Evolutionary conservation across 37 sponge, comb jelly and placozoan genomes (phyloP), one percentile per base, ranked within the genome.

Genomic region (Chondrilla cf. caribensis): DNA sequence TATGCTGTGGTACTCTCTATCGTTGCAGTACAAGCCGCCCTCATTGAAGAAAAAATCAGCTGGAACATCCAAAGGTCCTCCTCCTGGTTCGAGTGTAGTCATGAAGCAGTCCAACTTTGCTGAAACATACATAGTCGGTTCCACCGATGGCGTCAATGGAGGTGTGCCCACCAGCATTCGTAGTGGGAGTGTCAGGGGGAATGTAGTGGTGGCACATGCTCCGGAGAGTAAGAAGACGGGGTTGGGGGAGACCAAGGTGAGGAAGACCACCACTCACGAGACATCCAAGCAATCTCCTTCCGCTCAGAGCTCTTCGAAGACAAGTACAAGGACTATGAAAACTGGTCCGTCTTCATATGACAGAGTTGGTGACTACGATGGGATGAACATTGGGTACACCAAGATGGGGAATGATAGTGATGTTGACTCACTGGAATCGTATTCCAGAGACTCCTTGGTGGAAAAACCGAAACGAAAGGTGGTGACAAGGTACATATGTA

Each of bases 21-120:
- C n/a, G n/a, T 28, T 62, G 25, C 59, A 86, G 84, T 90, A 90
- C 84, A 90, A 90, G 81, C 90, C 90, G 2, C 90, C 90, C 8
- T 7, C 58, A 7, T 38, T 80, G 3, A 82, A 65, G 68, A 60
- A 58, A 2, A 58, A 36, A 3, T 54, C 87, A 31, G 80, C 54
- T 31, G 54, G 68, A 0, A 33, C 32, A 0, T 15, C 79, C 6
- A 9, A 33, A 28, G 11, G 18, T 1, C 25, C 42, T 17, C 88
- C 85, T 11, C 85, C 92, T 58, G 92, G 88, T 11, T 58, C 70
- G 25, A 32, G 58, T 58, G 37, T 91, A 3, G 85, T 91, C 28
- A 47, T 40, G 38, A 87, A 60, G 60, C 87, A 85, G 54, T 54
- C 79, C 21, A 91, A 85, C 79, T 91, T 87, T 47, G 62, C 79